Evolutionary conservation across 1,140 invertebrate species (phyloP), one percentile per base, ranked within the genome.

Genomic region (Aricia agestis): DNA sequence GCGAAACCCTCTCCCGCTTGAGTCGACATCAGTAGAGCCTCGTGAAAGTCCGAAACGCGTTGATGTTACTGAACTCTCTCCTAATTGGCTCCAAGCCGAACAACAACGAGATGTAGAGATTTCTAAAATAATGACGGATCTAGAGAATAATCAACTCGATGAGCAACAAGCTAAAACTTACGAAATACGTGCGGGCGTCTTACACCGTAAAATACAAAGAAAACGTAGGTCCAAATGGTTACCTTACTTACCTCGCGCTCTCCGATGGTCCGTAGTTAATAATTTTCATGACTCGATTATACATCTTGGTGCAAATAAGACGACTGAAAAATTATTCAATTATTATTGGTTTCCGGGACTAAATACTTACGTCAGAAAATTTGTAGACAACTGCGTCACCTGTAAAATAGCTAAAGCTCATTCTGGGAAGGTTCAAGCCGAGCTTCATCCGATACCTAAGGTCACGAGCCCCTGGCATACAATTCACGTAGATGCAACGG

Each of bases 211-310:
- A 65, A 69, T 72, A 25, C 67, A 68, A 61, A 25, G 70, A 18
- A 72, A 72, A 18, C n/a, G 66, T 15, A 72, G 66, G n/a, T 32
- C 52, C 18, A 68, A 68, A 66, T 52, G 69, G 19, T 70, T 74
- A 63, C 68, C 72, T 17, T 61, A 63, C 41, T 70, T 74, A 70
- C 69, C 69, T 63, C 65, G 68, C 25, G 58, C 66, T 45, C 17
- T 70, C 9, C n/a, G 63, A 68, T 74, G 81, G 74, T 65, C 74
- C 6, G 66, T 72, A 13, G 59, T 75, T 17, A 82, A 86, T 74
- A 63, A 75, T 42, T 84, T 82, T 68, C 72, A 81, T 66, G 84
- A 84, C 68, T 71, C 74, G 25, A 68, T 79, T 17, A 67, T 77
- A 67, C 70, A 82, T 72, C 72, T 76, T 19, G 69, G 65, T 7